Evolutionary conservation across 2,113 vertebrate genomes (phyloP).

Genomic region (Myotis davidii): DNA sequence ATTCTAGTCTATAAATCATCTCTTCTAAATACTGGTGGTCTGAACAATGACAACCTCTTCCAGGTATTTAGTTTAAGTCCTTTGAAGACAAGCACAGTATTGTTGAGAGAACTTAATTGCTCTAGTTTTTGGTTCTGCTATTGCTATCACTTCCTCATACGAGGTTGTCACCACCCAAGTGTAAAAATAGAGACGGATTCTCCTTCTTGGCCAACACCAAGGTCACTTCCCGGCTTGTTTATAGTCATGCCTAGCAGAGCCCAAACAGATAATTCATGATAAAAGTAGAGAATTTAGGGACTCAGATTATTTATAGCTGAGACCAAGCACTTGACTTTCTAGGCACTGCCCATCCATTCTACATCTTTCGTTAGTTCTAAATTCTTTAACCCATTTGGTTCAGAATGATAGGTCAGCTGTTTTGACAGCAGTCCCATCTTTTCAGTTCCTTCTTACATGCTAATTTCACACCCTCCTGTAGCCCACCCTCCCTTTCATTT

Average conservation of each 20-base stretch:
- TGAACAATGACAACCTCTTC: neutral
- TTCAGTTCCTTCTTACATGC: neutral
- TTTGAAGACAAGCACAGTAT: neutral
- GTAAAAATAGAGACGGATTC: neutral
- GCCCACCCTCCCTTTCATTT: neutral
- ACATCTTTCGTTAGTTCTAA: neutral
- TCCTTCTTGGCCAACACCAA: neutral
- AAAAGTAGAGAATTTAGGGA: neutral
- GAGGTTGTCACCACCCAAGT: neutral
- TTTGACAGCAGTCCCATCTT: neutral
- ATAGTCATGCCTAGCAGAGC: neutral
- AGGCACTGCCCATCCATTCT: neutral
- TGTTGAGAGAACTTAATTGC: neutral
- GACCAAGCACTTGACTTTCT: neutral
- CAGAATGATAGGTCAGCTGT: neutral
- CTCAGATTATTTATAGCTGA: neutral
- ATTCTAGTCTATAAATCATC: neutral
- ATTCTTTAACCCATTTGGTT: neutral
- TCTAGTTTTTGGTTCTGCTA: neutral
- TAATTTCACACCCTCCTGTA: neutral
- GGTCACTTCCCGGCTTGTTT: neutral
- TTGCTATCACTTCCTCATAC: neutral
- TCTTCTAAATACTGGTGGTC: neutral
- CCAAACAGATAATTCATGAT: constrained; percentile 3
- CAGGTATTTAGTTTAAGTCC: neutral